phyloP scores from a whole-genome alignment of 2,113 vertebrate species.

The Accipiter cooperii region DNA sequence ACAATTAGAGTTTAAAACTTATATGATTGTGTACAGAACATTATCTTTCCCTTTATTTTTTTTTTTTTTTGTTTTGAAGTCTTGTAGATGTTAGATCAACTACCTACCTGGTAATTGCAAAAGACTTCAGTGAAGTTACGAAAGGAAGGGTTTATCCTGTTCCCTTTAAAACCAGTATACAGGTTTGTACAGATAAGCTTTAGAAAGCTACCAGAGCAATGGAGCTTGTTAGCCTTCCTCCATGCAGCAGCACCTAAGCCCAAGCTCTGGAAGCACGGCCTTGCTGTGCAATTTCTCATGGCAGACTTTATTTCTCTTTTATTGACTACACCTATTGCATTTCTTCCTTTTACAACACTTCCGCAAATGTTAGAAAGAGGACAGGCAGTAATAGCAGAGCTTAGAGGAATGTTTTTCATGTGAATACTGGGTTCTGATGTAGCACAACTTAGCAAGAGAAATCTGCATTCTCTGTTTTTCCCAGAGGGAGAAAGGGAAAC shows the following conservation, averaged over 20 bases:
- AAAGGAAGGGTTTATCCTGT: neutral
- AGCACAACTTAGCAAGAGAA: neutral
- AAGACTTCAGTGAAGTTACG: neutral
- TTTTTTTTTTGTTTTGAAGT: neutral
- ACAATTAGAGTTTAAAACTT: neutral
- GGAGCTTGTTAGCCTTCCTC: neutral
- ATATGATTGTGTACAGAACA: neutral
- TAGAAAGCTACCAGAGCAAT: neutral
- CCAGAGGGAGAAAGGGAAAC: neutral
- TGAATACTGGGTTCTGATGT: neutral
- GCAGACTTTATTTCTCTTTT: slow-evolving; percentile 7
- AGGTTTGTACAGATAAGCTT: neutral
- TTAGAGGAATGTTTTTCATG: neutral
- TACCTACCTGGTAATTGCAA: neutral
- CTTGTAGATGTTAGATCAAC: neutral
- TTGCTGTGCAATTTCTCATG: neutral
- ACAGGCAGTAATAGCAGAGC: neutral
- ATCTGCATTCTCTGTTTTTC: neutral
- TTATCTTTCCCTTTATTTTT: neutral
- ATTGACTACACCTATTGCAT: neutral
- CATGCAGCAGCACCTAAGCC: neutral
- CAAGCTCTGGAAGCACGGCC: neutral
- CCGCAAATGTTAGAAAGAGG: neutral
- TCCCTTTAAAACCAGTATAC: neutral
- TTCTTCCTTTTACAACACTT: neutral